A percentile compares a stretch with the other conserved stretches of the same genome.
Conservation (phyloP, 2,797 vertebrate species). For the Geotrypetes seraphini region DNA sequence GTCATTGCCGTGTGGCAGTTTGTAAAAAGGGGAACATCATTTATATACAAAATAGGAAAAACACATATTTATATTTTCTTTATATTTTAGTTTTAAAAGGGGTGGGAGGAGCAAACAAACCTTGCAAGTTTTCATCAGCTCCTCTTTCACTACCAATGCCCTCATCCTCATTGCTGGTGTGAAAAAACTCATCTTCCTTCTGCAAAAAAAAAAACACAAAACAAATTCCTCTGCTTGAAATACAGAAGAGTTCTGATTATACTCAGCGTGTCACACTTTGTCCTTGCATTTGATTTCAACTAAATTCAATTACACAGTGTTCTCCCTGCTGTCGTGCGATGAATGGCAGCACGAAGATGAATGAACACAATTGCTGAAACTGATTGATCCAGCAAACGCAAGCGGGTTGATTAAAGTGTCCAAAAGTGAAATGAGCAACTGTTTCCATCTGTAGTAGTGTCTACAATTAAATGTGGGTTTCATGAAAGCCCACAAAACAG, state of each 20-base stretch:
- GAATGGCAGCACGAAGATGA: constrained; percentile 47
- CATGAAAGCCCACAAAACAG: constrained; percentile 19
- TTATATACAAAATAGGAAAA: too few species aligned
- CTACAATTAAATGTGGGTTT: constrained; percentile 41
- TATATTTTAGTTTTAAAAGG: too few species aligned
- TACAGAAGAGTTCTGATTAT: constrained; percentile 34
- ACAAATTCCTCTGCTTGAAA: constrained; percentile 8
- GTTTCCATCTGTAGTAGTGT: constrained; percentile 29
- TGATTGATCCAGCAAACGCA: constrained; percentile 45
- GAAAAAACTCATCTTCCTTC: not conserved
- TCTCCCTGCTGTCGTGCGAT: constrained; percentile 31
- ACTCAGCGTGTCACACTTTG: constrained; percentile 36
- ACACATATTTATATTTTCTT: too few species aligned
- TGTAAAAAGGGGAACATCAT: too few species aligned
- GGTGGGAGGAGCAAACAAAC: too few species aligned
- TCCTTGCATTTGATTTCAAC: constrained; percentile 44
- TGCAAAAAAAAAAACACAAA: constrained; percentile 13
- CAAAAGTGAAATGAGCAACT: constrained; percentile 40
- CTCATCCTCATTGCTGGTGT: not conserved
- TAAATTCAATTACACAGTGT: constrained; percentile 48
- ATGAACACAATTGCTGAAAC: constrained; percentile 33
- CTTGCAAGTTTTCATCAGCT: not conserved
- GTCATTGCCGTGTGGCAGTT: too few species aligned
- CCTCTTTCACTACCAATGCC: not conserved
- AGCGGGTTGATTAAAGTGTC: constrained; percentile 52